Conservation (phyloP, 2,888 invertebrate species). For the Bruchidius siliquastri region DNA sequence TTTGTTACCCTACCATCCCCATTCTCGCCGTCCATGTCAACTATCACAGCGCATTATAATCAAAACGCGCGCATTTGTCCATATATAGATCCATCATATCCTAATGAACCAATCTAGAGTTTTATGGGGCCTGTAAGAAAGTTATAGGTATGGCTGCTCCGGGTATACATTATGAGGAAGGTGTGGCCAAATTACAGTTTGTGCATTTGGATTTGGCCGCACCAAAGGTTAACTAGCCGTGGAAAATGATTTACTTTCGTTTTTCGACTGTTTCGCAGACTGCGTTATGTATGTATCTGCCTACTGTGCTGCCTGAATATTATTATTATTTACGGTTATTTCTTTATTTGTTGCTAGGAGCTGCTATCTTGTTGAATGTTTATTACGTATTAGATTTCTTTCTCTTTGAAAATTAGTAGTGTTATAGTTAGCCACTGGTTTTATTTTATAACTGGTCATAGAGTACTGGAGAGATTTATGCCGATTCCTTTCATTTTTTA, state of each 20-base stretch:
- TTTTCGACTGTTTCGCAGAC: neutral
- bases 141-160: too few species aligned
- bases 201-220: neutral
- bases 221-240: neutral
- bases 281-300: too few species aligned
- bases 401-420: neutral
- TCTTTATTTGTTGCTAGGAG: neutral
- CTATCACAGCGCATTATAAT: neutral
- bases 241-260: neutral
- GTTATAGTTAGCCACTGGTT: too few species aligned
- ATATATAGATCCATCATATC: neutral
- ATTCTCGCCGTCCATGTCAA: neutral
- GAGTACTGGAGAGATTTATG: too few species aligned
- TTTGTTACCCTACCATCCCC: too few species aligned
- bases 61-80: neutral
- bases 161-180: neutral
- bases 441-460: too few species aligned
- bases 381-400: neutral
- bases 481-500: too few species aligned
- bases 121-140: neutral
- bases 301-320: neutral
- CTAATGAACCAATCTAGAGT: neutral
- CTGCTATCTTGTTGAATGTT: neutral
- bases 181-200: neutral
- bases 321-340: neutral